Evolutionary conservation across 1,140 invertebrate genomes (phyloP).

Genomic region (Lerema accius): DNA sequence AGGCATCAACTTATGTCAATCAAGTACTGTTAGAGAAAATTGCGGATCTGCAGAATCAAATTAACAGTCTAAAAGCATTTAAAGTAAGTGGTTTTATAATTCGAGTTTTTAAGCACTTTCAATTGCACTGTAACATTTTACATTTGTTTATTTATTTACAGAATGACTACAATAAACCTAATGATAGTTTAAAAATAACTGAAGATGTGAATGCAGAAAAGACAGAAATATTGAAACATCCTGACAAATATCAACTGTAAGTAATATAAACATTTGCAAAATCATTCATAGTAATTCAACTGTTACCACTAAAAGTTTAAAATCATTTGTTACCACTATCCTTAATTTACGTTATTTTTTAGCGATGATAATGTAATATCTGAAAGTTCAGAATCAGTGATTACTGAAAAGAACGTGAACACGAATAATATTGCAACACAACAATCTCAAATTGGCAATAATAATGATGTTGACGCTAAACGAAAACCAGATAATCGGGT

Average conservation of each 20-base stretch:
- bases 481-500: background rate
- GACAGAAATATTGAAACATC: background rate
- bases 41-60: constrained; percentile 37
- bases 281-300: too few species aligned
- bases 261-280: background rate
- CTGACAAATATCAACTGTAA: background rate
- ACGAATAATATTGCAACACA: background rate
- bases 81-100: constrained; percentile 33
- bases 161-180: background rate
- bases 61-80: constrained; percentile 34
- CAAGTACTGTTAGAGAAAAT: constrained; percentile 38
- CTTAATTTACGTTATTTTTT: background rate
- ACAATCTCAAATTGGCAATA: background rate
- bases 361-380: constrained; percentile 18
- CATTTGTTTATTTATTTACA: background rate
- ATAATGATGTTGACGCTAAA: background rate
- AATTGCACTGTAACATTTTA: background rate
- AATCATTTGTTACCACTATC: too few species aligned
- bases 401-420: constrained; percentile 5
- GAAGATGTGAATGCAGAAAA: background rate
- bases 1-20: constrained; percentile 34
- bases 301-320: background rate
- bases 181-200: background rate
- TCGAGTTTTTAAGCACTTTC: too few species aligned
- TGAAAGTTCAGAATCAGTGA: constrained; percentile 16